Evolutionary conservation across 2,888 invertebrate genomes (phyloP), one percentile per base, ranked within the genome.

Genomic region (Gastrophysa polygoni): DNA sequence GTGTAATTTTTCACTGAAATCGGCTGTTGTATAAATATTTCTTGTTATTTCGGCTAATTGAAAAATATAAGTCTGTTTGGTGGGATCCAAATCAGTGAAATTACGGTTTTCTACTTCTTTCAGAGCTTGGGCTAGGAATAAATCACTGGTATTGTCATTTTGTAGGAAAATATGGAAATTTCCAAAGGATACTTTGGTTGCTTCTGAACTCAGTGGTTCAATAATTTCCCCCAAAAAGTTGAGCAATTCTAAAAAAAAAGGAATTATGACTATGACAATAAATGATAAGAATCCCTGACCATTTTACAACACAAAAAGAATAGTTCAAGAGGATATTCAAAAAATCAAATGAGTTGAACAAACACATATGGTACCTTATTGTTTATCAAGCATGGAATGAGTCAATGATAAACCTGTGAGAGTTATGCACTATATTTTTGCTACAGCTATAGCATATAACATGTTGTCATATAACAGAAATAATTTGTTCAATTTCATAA

Each of bases 151-250:
- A 28, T 77, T 75, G 24, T 68, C 60, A 59, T 74, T 73, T 1
- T 81, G 81, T 0, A 80, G 76, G 64, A 74, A 82, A 54, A 82
- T 68, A 59, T 81, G 75, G 63, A 78, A 79, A 57, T 75, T 70
- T 20, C 69, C 68, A 59, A 82, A 81, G 2, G 67, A 72, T 11
- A 68, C 69, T 66, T 72, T 75, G 24, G 77, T 47, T 3, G 79
- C 74, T 63, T 70, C 66, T 1, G 74, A 68, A 38, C 71, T 68
- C 3, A 66, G 61, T 16, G 78, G 75, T 43, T 73, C 69, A 55
- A 78, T 77, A 18, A 73, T 57, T 6, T 75, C 69, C 7, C 77
- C 73, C 47, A 79, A 76, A 63, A 78, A 78, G 52, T 78, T 78
- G 59, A 80, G 82, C 5, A 83, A 71, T 44, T 76, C 83, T 83